Evolutionary conservation across 2,888 invertebrate genomes (phyloP), one percentile per base, ranked within the genome.

Genomic region (Branchellion lobata): DNA sequence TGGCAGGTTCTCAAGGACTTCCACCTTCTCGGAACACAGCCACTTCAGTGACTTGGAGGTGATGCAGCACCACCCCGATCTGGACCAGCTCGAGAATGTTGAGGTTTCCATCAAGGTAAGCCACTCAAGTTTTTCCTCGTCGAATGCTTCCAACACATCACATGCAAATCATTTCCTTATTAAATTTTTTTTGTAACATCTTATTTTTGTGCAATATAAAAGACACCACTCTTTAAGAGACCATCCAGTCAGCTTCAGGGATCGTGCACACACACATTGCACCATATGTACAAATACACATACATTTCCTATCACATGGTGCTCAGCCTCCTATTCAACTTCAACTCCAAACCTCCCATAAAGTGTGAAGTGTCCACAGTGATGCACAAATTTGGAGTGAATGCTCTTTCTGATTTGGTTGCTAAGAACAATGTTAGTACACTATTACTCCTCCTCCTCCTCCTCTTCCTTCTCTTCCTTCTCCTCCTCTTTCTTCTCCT

Each of bases 41-140:
- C 61, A 57, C 24, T 24, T 24, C 11, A 57, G n/a, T 57, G 21
- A 24, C 24, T 57, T 24, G 24, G 24, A 57, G 24, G n/a, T 57
- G 11, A 8, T 57, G 3, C 5, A 57, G n/a, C 61, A 24, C 18
- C 31, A 77, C 33, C 65, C 82, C 29, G 79, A 82, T 33, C 71
- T 83, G 71, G 80, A 84, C 72, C 80, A 84, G 72, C 57, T 84
- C 34, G 82, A 82, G 51, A 82, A 81, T 33, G 83, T 85, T 61
- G 81, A 83, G 80, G 80, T 80, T 21, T 75, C 78, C 1, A 78
- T 82, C 27, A 81, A 82, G 82, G 82, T 82, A n/a, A n/a, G n/a
- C n/a, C n/a, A n/a, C n/a, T n/a, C n/a, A n/a, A 79, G 14, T 31
- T 0, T 31, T 3, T 31, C 33, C 34, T 24, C 0, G 31, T 65